Evolutionary conservation across 2,888 invertebrate genomes (phyloP).

Genomic region (Ennomos quercinarius): DNA sequence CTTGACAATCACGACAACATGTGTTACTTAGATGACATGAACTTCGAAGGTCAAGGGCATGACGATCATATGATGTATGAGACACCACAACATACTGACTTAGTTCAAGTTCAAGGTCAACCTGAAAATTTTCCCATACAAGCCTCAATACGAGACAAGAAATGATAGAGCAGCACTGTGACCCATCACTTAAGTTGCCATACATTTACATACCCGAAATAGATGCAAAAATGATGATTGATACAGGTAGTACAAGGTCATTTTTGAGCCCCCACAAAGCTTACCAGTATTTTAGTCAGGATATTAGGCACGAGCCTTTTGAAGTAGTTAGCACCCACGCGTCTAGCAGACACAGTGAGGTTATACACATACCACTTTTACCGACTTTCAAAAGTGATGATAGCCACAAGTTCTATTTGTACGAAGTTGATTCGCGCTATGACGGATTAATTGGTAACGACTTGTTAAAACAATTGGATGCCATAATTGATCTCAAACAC

Average conservation of each 20-base stretch:
- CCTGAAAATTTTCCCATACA: neutral
- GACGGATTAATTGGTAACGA: slow-evolving; percentile 3
- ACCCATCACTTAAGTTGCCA: neutral
- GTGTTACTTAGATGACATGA: neutral
- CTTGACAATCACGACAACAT: neutral
- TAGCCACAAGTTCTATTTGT: neutral
- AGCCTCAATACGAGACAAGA: neutral
- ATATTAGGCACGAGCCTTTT: neutral
- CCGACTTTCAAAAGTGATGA: neutral
- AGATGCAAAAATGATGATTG: neutral
- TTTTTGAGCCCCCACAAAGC: slow-evolving; percentile 1
- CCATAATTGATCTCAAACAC: neutral
- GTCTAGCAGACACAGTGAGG: neutral
- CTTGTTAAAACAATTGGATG: neutral
- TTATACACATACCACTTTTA: neutral
- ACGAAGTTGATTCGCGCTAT: slow-evolving; percentile 1
- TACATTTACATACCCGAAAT: neutral
- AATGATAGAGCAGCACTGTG: neutral
- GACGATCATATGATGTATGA: too few species aligned
- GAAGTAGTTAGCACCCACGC: slow-evolving; percentile 2
- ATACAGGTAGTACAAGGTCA: slow-evolving; percentile 2
- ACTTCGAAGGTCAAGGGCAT: too few species aligned
- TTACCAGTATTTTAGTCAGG: neutral
- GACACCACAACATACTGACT: neutral
- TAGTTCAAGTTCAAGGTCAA: neutral